Base-by-base conservation (phyloP, 2,113 vertebrate species). In the Scytalopus superciliaris region DNA sequence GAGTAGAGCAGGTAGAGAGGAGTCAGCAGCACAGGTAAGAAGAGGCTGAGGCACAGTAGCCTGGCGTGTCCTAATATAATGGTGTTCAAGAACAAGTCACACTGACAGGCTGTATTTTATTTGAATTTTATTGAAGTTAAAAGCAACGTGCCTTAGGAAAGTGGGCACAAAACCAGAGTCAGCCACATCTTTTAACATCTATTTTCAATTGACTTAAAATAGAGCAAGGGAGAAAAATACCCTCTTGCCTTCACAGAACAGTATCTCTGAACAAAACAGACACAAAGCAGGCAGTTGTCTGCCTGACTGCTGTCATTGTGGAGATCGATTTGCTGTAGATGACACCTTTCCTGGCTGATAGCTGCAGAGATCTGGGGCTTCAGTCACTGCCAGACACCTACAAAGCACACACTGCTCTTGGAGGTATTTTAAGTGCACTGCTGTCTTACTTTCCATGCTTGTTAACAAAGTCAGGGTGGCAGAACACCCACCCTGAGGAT, bases 341-440 rank as follows among this genome's bases (percentile, higher is more conserved):
- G 19, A 47, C 72, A 76, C 45, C 19, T 37, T 14, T 9, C 35
- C 44, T 88, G 57, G 35, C 57, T 73, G 70, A 16, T 2, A 33
- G 39, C 37, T 53, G 39, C 78, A 75, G 12, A 56, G 31, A 81
- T 7, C 2, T 49, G 67, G 12, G 56, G 28, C 35, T 84, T 30
- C 53, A 52, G 39, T 22, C 47, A 6, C 72, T 67, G 52, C 60
- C 89, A 86, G 24, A 28, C 24, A 49, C 37, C 49, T 49, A 66
- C 0, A 0, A 18, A 80, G 21, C n/a, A 55, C 52, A 35, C 12
- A 1, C 16, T 42, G 39, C 7, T 89, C 69, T 9, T 9, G 22
- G 31, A 56, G n/a, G 6, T 10, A 33, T 30, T 86, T 30, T 13
- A 37, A 59, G 25, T 23, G 28, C 19, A 11, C n/a, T 39, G 19